Evolutionary conservation across 2,797 vertebrate genomes (phyloP).

Genomic region (Columba guinea): DNA sequence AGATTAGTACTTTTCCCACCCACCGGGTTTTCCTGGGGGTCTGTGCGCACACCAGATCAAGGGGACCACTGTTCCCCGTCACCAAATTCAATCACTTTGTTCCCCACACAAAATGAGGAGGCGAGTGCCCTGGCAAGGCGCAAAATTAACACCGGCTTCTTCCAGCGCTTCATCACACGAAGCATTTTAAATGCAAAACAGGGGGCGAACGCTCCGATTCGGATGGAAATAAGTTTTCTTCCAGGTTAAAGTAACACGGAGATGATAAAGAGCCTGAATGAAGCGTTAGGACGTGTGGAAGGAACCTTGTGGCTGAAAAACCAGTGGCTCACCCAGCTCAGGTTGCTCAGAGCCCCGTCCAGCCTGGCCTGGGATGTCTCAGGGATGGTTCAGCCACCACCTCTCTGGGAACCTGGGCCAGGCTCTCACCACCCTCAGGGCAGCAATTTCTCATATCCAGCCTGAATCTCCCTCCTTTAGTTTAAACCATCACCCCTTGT

Average conservation of each 20-base stretch:
- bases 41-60: not conserved
- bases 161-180: conserved; percentile 38
- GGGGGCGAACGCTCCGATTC: conserved; percentile 1
- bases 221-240: conserved; percentile 56
- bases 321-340: no score
- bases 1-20: not conserved
- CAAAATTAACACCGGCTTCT: conserved; percentile 28
- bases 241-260: conserved; percentile 15
- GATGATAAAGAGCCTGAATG: not conserved
- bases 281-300: not conserved
- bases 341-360: no score
- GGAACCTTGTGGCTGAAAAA: not conserved
- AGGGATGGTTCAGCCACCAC: no score
- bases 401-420: no score
- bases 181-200: conserved; percentile 65
- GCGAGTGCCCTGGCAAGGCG: not conserved
- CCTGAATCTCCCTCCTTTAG: no score
- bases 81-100: conserved; percentile 25
- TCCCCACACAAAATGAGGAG: not conserved
- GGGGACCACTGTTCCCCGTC: not conserved
- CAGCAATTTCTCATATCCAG: no score
- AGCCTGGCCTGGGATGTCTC: no score
- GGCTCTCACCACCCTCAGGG: no score
- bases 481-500: no score
- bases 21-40: not conserved